Base-by-base conservation (phyloP, 2,113 vertebrate species). In the Oreotrochilus melanogaster region DNA sequence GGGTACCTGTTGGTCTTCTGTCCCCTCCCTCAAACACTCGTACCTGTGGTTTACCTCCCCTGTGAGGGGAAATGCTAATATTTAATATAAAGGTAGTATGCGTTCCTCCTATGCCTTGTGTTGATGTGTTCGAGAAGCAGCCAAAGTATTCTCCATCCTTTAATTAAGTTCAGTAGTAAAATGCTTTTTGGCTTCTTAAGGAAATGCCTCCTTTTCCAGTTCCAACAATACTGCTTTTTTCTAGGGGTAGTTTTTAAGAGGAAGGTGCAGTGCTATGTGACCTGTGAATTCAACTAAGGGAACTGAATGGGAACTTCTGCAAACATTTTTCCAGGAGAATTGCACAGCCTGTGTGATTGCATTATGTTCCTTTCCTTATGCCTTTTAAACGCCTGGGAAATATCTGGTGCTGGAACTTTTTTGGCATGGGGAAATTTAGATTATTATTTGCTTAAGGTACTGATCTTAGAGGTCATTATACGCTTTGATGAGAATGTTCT, bases 191-290 rank as follows among this genome's bases (percentile, higher is more conserved):
- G 79, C 43, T 75, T 87, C 78, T 92, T n/a, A 50, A 78, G 78
- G 71, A 37, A 48, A 25, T 75, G 78, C 81, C 45, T 91, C 25
- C 60, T 86, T 85, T 94, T 21, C 56, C 64, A 62, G 42, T 64
- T 86, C 58, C 9, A 50, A 1, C 23, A 66, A 33, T 11, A 13
- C 0, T 51, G 72, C 51, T 80, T 91, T 92, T 80, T 80, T 30
- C 78, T 12, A 51, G 88, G 15, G 0, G 73, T 54, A 48, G 71
- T 89, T 95, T 69, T 70, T 51, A 60, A 66, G 67, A 86, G 79
- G 54, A 94, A 95, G 95, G 95, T 96, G 94, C 95, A 96, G 1
- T 95, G 88, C 74, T 89, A 92, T 96, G 94, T 96, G 96, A 97
- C 92, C 92, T 96, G 95, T 81, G 81, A 95, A 91, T 97, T 95